A percentile compares a stretch with the other conserved stretches of the same genome.
Conservation (phyloP, 53 echinoderm and acorn worm species). For the Crossaster papposus region DNA sequence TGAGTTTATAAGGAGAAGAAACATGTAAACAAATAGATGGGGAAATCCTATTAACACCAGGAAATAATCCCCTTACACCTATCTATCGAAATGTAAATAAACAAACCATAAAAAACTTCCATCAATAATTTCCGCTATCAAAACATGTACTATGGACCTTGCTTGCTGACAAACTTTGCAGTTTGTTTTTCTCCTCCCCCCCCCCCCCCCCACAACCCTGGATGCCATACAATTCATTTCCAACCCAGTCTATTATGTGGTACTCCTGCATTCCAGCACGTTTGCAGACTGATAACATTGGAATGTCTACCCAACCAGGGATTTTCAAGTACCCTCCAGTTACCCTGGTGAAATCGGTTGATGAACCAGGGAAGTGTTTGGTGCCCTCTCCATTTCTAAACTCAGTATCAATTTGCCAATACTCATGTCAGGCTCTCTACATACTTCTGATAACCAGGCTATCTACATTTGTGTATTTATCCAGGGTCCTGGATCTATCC, state of each 20-base stretch:
- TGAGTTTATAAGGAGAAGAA: not conserved
- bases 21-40: not conserved
- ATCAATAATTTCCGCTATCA: not conserved
- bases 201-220: not conserved
- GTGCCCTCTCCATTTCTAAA: not conserved
- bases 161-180: not conserved
- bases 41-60: not conserved
- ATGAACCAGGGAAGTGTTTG: not conserved
- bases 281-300: slow-evolving; percentile 47
- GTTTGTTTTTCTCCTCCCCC: not conserved
- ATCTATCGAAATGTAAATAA: not conserved
- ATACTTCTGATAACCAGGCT: slow-evolving; percentile 37
- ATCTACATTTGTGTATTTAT: slow-evolving; percentile 26
- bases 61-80: slow-evolving; percentile 9
- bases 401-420: not conserved
- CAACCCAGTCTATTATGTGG: not conserved
- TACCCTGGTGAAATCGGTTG: slow-evolving; percentile 25
- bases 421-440: slow-evolving; percentile 14
- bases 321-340: not conserved
- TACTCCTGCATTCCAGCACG: slow-evolving; percentile 41
- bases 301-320: slow-evolving; percentile 28
- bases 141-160: slow-evolving; percentile 53
- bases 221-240: not conserved
- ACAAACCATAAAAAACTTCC: slow-evolving; percentile 13
- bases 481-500: slow-evolving; percentile 31